Base-by-base conservation (phyloP, 2,888 invertebrate species). In the Acronicta psi region DNA sequence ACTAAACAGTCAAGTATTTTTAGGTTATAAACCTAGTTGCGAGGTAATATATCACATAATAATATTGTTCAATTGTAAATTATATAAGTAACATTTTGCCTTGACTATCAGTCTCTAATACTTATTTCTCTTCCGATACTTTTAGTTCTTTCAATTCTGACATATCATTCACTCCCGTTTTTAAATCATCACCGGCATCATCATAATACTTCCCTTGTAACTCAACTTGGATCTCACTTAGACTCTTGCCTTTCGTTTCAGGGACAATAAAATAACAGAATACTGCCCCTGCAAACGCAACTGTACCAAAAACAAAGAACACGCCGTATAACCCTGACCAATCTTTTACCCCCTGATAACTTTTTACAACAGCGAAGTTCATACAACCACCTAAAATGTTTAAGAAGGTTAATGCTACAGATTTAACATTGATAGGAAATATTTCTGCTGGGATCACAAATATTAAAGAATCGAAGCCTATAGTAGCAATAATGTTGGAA, bases 221-320 rank as follows among this genome's bases (percentile, higher is more conserved):
- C 29, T 94, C 84, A 14, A 92, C 85, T 73, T 95, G 95, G 59
- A 95, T 95, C 54, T 95, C 94, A 18, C 91, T 80, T 40, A 95
- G 85, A 38, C 95, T 95, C 70, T 95, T 95, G 0, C 95, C 95
- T 72, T 92, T 95, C 0, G 95, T 95, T 81, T 95, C 95, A 3
- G 95, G 95, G 0, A 95, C 92, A 45, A 86, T 53, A 9, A 88
- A 75, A 31, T 83, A 75, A 1, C 94, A 89, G 64, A 95, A 95
- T 5, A 89, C 44, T 0, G 92, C 85, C 0, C 95, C 95, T 16
- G 83, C 45, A 18, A 93, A 82, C 9, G 94, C 89, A 90, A n/a
- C 18, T 41, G 41, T 8, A 10, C 41, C 41, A 41, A 41, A 41
- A 41, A 20, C 6, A 41, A 20, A 41, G 61, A 95, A 95, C 0